Evolutionary conservation across 2,113 vertebrate species (phyloP).

Genomic region (Speoplatyrhinus poulsoni): DNA sequence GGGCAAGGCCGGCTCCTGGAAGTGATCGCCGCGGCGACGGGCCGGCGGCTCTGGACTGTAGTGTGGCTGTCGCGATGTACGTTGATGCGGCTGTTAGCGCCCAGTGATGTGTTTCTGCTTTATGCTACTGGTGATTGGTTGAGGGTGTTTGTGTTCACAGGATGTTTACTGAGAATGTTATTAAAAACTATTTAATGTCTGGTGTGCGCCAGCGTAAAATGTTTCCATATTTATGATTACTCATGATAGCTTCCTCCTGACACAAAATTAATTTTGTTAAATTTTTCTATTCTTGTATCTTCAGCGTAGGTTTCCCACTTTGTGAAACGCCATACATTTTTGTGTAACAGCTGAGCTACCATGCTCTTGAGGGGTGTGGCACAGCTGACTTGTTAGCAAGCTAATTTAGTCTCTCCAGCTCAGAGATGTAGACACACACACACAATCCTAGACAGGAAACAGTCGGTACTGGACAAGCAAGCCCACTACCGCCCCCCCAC

Average conservation of each 20-base stretch:
- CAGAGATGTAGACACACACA: neutral
- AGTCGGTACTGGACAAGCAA: neutral
- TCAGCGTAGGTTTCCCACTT: neutral
- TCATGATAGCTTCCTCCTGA: neutral
- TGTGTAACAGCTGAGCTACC: neutral
- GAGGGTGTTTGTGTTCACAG: neutral
- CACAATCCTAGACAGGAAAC: slow-evolving; percentile 8
- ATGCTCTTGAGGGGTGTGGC: slow-evolving; percentile 45
- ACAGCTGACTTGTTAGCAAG: slow-evolving; percentile 41
- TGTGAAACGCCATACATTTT: neutral
- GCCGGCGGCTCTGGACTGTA: slow-evolving; percentile 21
- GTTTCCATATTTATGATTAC: neutral
- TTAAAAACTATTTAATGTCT: slow-evolving; percentile 24
- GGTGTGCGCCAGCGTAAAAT: slow-evolving; percentile 2
- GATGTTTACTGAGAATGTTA: slow-evolving; percentile 2
- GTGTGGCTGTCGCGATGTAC: slow-evolving; percentile 15
- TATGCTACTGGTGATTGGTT: neutral
- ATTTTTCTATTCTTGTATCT: too few species aligned
- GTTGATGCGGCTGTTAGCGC: neutral
- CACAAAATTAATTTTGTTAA: neutral
- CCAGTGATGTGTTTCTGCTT: neutral
- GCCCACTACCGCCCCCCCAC: neutral
- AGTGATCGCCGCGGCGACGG: slow-evolving; percentile 45
- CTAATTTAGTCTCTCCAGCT: slow-evolving; percentile 47
- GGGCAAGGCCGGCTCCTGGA: slow-evolving; percentile 74